Conservation (phyloP, 2,797 vertebrate species). For the Chelon labrosus region DNA sequence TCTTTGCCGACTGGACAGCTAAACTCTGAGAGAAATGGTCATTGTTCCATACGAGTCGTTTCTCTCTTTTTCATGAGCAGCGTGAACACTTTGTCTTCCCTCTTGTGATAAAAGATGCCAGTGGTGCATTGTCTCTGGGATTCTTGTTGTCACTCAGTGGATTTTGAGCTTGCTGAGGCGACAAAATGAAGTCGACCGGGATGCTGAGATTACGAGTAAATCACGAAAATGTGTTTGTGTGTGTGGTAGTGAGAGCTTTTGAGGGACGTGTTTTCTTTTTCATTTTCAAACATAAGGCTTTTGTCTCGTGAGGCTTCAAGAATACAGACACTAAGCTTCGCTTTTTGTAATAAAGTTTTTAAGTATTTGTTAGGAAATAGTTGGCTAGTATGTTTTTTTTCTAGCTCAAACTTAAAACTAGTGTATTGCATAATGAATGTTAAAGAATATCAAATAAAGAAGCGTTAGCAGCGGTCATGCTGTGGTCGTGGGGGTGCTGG, state of each 20-base stretch:
- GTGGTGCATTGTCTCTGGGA: conserved; percentile 6
- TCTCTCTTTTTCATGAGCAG: conserved; percentile 42
- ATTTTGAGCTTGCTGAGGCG: conserved; percentile 62
- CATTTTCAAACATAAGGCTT: conserved; percentile 1
- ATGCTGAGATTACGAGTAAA: conserved; percentile 27
- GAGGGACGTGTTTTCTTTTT: conserved; percentile 7
- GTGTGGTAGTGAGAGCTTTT: not conserved
- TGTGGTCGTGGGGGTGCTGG: too few relatives aligned
- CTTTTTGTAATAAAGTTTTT: not conserved
- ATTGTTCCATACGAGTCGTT: conserved; percentile 13
- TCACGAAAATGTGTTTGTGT: conserved; percentile 10
- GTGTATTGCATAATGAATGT: too few relatives aligned
- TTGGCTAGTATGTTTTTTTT: not conserved
- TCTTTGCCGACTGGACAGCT: conserved; percentile 2
- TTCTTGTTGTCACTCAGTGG: conserved; percentile 46
- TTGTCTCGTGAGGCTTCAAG: not conserved
- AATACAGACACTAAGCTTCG: not conserved
- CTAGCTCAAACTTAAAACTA: too few relatives aligned
- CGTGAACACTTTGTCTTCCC: conserved; percentile 13
- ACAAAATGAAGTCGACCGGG: conserved; percentile 44
- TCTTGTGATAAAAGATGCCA: conserved; percentile 24
- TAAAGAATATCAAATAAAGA: too few relatives aligned
- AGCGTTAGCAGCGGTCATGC: too few relatives aligned
- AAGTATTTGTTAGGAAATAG: not conserved
- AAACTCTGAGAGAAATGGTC: not conserved